Conservation (phyloP, 1,140 invertebrate genomes). For the Aphelinus certus region DNA sequence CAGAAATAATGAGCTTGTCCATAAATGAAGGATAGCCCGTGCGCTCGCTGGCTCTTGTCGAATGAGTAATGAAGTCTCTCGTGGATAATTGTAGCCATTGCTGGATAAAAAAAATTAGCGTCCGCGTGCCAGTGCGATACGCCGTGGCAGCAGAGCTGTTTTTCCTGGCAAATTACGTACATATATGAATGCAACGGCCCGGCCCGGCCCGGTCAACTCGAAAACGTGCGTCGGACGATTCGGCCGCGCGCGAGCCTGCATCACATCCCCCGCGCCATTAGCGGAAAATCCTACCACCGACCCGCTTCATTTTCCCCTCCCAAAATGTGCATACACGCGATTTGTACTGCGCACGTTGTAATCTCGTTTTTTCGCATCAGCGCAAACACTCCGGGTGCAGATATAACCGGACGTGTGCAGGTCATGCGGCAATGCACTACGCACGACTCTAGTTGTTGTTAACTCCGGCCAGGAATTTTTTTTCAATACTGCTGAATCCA, state of each 20-base stretch:
- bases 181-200: neutral
- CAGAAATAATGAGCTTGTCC: slow-evolving; percentile 66
- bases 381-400: neutral
- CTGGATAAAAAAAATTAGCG: neutral
- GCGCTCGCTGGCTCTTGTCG: slow-evolving; percentile 49
- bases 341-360: neutral
- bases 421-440: too few relatives aligned
- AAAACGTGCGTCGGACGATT: slow-evolving; percentile 5
- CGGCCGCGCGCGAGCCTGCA: neutral
- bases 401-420: too few relatives aligned
- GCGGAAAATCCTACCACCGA: neutral
- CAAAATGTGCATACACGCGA: slow-evolving; percentile 15
- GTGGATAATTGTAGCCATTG: slow-evolving; percentile 61
- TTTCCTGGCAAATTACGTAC: neutral
- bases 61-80: slow-evolving; percentile 64
- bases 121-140: too few relatives aligned
- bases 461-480: too few relatives aligned
- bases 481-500: too few relatives aligned
- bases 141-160: too few relatives aligned
- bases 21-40: slow-evolving; percentile 63
- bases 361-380: neutral
- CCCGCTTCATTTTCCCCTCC: too few relatives aligned
- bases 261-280: slow-evolving; percentile 1
- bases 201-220: neutral
- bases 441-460: too few relatives aligned